phyloP scores from a whole-genome alignment of 2,888 invertebrate species.

The Fragum whitleyi region DNA sequence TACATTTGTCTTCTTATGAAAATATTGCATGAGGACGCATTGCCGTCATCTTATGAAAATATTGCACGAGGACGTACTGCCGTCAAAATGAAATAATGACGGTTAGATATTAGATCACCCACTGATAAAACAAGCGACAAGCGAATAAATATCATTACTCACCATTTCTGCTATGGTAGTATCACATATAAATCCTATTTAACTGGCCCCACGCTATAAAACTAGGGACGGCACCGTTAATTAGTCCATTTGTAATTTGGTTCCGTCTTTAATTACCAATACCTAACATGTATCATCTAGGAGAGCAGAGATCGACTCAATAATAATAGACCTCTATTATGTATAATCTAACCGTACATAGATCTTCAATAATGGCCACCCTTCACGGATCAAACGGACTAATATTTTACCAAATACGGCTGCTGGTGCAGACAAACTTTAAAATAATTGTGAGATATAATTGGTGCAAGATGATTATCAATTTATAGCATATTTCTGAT shows the following conservation, averaged over 20 bases:
- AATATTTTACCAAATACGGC: not conserved
- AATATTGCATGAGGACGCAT: no score
- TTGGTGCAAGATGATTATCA: no score
- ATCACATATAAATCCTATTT: not conserved
- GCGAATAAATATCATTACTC: no score
- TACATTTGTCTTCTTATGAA: no score
- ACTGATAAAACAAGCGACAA: no score
- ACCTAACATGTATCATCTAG: not conserved
- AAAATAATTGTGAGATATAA: no score
- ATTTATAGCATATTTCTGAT: no score
- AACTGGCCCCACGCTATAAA: not conserved
- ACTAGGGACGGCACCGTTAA: not conserved
- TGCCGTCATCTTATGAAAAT: no score
- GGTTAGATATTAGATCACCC: no score
- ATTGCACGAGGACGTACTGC: no score
- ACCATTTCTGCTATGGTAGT: not conserved
- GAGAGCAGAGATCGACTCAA: not conserved
- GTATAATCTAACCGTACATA: not conserved
- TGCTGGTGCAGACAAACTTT: no score
- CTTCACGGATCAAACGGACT: not conserved
- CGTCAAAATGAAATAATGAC: no score
- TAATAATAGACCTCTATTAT: conserved; percentile 4
- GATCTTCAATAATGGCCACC: not conserved
- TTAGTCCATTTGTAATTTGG: conserved; percentile 1
- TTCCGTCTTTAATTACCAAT: conserved; percentile 9